These are phyloP conservation scores for Salvelinus alpinus DNA, from an alignment of 2,113 vertebrate genomes.

Conservation along the genomic window DNA sequence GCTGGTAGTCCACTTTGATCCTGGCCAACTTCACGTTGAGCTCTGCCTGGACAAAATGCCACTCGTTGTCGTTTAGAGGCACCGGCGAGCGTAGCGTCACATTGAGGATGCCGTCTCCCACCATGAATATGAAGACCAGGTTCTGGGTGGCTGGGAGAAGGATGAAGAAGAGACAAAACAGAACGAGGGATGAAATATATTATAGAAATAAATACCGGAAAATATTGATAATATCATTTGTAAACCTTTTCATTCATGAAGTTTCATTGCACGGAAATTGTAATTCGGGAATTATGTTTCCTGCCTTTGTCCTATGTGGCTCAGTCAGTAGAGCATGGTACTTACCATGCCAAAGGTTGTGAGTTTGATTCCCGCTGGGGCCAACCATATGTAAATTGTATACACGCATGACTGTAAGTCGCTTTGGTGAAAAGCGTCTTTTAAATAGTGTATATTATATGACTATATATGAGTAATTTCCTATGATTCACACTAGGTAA, in stretches of 20 bases:
- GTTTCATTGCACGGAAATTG: not conserved
- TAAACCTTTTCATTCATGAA: not conserved
- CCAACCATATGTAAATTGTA: too few species aligned
- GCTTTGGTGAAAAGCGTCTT: too few species aligned
- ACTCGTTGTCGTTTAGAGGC: constrained; percentile 89
- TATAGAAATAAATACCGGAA: not conserved
- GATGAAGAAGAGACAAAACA: not conserved
- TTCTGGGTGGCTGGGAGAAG: constrained; percentile 79
- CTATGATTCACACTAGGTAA: not conserved
- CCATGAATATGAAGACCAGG: constrained; percentile 86
- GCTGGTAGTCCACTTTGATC: constrained; percentile 89
- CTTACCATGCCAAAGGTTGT: too few species aligned
- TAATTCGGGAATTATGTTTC: too few species aligned
- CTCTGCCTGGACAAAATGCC: constrained; percentile 94
- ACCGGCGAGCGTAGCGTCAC: constrained; percentile 78
- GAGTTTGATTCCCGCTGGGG: too few species aligned
- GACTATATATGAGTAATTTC: too few species aligned
- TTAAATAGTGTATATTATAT: too few species aligned
- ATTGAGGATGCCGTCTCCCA: constrained; percentile 92
- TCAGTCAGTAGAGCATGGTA: too few species aligned
- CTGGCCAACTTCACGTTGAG: constrained; percentile 91
- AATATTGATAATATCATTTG: not conserved
- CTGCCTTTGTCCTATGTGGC: too few species aligned
- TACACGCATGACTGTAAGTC: too few species aligned
- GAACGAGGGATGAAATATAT: not conserved